Conservation (phyloP, 2,888 invertebrate species). For the Dorcus hopei region DNA sequence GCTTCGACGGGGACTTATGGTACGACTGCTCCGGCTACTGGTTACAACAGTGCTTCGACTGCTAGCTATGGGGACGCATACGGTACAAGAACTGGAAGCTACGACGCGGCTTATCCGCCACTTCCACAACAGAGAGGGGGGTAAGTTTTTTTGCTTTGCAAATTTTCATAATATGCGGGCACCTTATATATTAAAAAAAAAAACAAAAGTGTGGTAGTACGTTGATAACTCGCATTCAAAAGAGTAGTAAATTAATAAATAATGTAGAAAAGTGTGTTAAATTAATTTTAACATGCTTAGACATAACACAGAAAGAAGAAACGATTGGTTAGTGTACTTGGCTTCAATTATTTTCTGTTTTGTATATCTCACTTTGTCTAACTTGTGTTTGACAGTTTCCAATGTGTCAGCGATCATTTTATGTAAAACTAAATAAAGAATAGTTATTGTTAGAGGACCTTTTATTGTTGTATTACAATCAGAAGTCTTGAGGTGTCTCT, state of each 20-base stretch:
- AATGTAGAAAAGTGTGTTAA: not conserved
- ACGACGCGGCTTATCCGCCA: constrained; percentile 40
- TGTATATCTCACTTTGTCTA: too few relatives aligned
- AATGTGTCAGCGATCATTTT: too few relatives aligned
- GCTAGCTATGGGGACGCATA: constrained; percentile 13
- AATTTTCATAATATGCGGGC: not conserved
- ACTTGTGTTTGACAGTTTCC: too few relatives aligned
- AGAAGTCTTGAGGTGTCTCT: too few relatives aligned
- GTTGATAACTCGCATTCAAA: not conserved
- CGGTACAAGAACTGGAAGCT: constrained; percentile 28
- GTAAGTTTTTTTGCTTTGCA: constrained; percentile 28
- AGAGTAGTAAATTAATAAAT: not conserved
- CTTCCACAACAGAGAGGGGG: constrained; percentile 40
- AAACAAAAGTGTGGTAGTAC: not conserved
- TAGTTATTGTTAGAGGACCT: too few relatives aligned
- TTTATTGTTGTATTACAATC: too few relatives aligned
- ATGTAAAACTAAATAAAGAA: too few relatives aligned
- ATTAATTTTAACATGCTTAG: too few relatives aligned
- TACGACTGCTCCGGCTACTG: constrained; percentile 16
- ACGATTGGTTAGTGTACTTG: too few relatives aligned
- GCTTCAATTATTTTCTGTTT: too few relatives aligned
- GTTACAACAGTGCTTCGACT: constrained; percentile 13
- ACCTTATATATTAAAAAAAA: not conserved
- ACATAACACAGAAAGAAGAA: too few relatives aligned
- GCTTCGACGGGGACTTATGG: constrained; percentile 1